Percentiles rank a stretch among this genome's conserved stretches.
These are phyloP conservation scores for Oryzias curvinotus DNA, from an alignment of 2,113 vertebrate genomes.

Conservation along the genomic window DNA sequence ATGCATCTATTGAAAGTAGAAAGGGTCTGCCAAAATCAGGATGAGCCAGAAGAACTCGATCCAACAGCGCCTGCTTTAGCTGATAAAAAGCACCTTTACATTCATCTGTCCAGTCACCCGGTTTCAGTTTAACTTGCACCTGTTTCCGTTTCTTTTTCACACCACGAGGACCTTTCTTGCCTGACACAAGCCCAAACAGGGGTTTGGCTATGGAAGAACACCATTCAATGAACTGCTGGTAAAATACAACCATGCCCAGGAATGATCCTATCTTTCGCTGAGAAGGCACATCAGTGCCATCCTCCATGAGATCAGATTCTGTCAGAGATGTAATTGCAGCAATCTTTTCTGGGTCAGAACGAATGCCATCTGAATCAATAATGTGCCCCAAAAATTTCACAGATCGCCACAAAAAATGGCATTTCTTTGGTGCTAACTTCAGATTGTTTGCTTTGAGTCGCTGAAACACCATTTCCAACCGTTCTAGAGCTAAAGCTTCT, in stretches of 20 bases:
- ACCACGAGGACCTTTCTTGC: background rate
- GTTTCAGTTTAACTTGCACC: background rate
- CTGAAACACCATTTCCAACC: too few species aligned
- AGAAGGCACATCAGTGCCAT: background rate
- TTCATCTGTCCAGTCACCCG: background rate
- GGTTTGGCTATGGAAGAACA: background rate
- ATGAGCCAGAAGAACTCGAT: background rate
- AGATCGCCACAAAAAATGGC: background rate
- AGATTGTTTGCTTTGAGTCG: too few species aligned
- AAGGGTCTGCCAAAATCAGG: too few species aligned
- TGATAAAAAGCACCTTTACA: background rate
- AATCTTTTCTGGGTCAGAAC: background rate
- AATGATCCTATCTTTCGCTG: background rate
- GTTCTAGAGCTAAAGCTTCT: too few species aligned
- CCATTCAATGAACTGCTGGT: background rate
- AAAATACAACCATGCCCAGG: background rate
- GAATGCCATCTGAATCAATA: background rate
- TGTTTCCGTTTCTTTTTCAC: background rate
- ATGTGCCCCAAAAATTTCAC: slow-evolving; percentile 6
- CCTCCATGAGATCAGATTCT: background rate
- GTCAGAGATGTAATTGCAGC: background rate
- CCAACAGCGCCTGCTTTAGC: background rate
- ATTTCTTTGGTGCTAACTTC: background rate
- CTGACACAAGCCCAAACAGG: background rate
- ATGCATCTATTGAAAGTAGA: too few species aligned